Evolutionary conservation across 2,113 vertebrate species (phyloP).

Genomic region (Xyliphius kryptos): DNA sequence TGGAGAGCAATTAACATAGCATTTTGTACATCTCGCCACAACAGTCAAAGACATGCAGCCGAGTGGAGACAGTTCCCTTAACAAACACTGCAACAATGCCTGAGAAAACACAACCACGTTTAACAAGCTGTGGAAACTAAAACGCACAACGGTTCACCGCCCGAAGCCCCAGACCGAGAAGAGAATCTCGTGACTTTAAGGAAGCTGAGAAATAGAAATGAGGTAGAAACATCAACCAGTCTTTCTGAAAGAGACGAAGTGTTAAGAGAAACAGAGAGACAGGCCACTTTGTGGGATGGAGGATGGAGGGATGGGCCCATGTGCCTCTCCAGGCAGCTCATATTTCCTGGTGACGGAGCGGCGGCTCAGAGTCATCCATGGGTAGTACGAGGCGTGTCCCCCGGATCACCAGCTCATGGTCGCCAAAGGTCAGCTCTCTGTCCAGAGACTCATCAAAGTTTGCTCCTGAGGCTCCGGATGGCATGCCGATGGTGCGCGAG

Average conservation of each 20-base stretch:
- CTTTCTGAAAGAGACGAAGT: slow-evolving; percentile 22
- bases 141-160: slow-evolving; percentile 50
- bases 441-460: slow-evolving; percentile 74
- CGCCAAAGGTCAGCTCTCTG: slow-evolving; percentile 78
- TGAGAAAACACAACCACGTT: slow-evolving; percentile 24
- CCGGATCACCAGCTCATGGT: slow-evolving; percentile 88
- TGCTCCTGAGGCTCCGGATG: slow-evolving; percentile 22
- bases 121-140: slow-evolving; percentile 36
- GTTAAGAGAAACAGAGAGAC: slow-evolving; percentile 27
- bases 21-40: neutral
- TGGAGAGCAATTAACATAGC: slow-evolving; percentile 43
- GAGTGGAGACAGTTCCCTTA: slow-evolving; percentile 17
- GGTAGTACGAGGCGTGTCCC: slow-evolving; percentile 91
- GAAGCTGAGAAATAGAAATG: slow-evolving; percentile 35
- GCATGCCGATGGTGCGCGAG: slow-evolving; percentile 44
- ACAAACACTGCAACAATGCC: slow-evolving; percentile 42
- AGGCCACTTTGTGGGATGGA: slow-evolving; percentile 3
- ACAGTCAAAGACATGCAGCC: too few relatives aligned
- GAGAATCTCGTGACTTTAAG: slow-evolving; percentile 2
- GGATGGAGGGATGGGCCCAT: slow-evolving; percentile 6
- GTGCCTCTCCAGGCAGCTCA: slow-evolving; percentile 30
- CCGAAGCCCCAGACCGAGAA: slow-evolving; percentile 4
- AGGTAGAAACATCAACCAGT: slow-evolving; percentile 39
- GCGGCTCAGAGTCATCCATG: slow-evolving; percentile 90
- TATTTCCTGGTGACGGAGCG: slow-evolving; percentile 50